phyloP scores from a whole-genome alignment of 2,113 vertebrate species.

The Theristicus caerulescens region DNA sequence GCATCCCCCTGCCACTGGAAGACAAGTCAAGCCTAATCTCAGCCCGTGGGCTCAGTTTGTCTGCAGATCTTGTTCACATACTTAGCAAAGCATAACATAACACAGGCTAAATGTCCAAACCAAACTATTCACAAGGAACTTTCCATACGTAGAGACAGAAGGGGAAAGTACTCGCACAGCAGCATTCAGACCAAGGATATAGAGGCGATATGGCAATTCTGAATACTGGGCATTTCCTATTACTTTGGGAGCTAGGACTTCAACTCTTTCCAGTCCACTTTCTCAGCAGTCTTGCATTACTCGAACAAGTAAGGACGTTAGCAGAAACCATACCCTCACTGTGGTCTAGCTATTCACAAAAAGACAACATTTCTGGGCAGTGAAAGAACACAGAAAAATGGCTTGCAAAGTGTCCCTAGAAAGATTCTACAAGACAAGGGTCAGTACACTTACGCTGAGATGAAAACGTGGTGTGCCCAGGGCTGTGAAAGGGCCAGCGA shows the following conservation, averaged over 20 bases:
- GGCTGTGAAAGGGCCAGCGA: not conserved
- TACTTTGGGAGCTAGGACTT: not conserved
- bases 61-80: not conserved
- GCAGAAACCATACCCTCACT: not conserved
- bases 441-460: not conserved
- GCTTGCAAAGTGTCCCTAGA: not conserved
- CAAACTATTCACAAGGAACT: not conserved
- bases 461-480: not conserved
- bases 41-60: not conserved
- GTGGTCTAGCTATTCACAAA: not conserved
- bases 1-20: not conserved
- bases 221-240: not conserved
- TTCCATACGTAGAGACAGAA: not conserved
- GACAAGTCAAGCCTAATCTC: not conserved
- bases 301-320: not conserved
- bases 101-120: not conserved
- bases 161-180: not conserved
- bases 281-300: not conserved
- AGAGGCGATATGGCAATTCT: not conserved
- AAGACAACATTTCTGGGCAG: not conserved
- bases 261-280: not conserved
- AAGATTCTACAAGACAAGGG: not conserved
- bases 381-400: not conserved
- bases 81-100: not conserved
- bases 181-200: not conserved